Conservation (phyloP, 2,113 vertebrate genomes). For the Haliaeetus leucogaster region DNA sequence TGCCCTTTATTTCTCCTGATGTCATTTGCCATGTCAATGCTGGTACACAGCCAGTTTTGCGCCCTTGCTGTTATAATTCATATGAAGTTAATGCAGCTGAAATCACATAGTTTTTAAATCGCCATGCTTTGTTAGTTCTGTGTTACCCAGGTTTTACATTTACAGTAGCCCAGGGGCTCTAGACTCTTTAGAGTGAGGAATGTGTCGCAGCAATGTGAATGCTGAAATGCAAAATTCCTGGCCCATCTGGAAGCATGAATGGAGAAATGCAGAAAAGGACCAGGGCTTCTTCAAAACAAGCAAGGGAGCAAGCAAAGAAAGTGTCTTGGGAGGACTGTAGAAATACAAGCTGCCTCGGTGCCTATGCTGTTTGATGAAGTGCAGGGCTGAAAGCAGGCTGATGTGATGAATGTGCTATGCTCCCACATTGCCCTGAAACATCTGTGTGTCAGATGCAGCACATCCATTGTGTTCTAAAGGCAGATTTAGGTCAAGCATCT, state of each 20-base stretch:
- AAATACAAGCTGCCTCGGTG: background rate
- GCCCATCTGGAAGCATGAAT: background rate
- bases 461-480: background rate
- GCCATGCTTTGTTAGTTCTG: background rate
- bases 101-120: background rate
- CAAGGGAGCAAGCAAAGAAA: background rate
- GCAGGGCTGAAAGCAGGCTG: background rate
- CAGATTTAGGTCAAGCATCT: background rate
- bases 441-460: background rate
- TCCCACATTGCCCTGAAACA: background rate
- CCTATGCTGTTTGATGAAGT: background rate
- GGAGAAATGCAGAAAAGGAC: background rate
- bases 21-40: background rate
- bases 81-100: background rate
- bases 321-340: background rate
- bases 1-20: background rate
- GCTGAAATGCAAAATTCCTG: background rate
- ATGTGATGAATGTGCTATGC: background rate
- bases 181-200: background rate
- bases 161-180: background rate
- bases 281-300: background rate
- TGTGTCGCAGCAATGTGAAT: background rate
- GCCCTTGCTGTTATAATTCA: background rate
- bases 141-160: background rate
- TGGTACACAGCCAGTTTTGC: background rate